These are phyloP conservation scores for Ochotona curzoniae DNA, from an alignment of 2,113 vertebrate genomes.

Conservation along the genomic window DNA sequence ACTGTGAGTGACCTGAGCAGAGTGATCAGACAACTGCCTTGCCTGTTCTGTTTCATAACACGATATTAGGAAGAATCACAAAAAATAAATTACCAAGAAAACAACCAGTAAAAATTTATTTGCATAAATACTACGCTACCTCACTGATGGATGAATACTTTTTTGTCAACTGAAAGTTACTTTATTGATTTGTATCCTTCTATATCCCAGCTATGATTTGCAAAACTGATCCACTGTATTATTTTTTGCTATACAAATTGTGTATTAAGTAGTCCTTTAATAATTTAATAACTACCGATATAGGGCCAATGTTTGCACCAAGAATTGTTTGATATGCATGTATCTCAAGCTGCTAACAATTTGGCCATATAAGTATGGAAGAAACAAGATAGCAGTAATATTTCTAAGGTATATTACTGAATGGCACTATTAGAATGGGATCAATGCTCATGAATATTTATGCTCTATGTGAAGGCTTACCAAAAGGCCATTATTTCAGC, in stretches of 20 bases:
- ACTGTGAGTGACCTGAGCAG: fast-evolving
- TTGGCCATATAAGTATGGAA: background rate
- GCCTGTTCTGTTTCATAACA: background rate
- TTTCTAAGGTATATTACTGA: background rate
- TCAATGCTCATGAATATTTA: background rate
- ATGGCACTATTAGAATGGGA: background rate
- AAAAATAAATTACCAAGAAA: background rate
- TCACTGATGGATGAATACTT: background rate
- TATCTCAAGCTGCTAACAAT: background rate
- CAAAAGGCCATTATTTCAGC: background rate
- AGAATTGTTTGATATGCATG: background rate
- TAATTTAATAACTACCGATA: background rate
- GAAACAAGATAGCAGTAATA: background rate
- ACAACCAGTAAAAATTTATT: background rate
- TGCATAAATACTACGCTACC: background rate
- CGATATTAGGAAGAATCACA: background rate
- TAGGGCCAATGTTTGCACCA: background rate
- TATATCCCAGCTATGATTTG: background rate
- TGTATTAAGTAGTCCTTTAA: background rate
- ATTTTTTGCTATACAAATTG: background rate
- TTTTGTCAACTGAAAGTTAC: background rate
- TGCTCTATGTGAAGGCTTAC: background rate
- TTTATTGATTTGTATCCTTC: background rate
- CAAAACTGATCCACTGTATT: background rate
- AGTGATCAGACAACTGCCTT: background rate